Percentiles rank a stretch among this genome's conserved stretches.
Evolutionary conservation across 2,797 vertebrate genomes (phyloP).

Genomic region (Limnodromus scolopaceus): DNA sequence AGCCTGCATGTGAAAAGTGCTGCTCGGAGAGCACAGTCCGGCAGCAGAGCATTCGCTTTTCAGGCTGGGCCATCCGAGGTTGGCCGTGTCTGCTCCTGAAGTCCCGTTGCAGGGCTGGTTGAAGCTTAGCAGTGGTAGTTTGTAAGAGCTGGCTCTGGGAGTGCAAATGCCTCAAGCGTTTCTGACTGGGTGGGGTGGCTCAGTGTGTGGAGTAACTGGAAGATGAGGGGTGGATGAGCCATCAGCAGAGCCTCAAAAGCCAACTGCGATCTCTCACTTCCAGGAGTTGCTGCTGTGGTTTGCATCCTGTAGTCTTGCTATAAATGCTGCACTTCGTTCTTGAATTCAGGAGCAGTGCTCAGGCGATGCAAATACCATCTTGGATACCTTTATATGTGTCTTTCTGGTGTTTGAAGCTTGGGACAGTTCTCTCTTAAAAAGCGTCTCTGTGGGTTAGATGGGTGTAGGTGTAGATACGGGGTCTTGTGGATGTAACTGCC

Average conservation of each 20-base stretch:
- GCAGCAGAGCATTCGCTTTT: fast-evolving
- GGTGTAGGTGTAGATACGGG: no score
- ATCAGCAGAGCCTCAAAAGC: background rate
- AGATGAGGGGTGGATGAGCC: background rate
- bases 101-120: fast-evolving
- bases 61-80: fast-evolving
- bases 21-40: fast-evolving
- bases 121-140: background rate
- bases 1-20: background rate
- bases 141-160: background rate
- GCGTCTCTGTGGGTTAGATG: background rate
- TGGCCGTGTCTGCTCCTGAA: background rate
- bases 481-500: fast-evolving
- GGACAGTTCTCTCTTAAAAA: background rate
- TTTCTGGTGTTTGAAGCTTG: fast-evolving
- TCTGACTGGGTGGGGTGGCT: background rate
- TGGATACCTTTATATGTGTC: background rate
- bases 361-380: background rate
- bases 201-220: fast-evolving
- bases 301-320: background rate
- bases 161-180: background rate
- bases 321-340: background rate
- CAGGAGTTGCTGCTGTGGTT: background rate
- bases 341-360: background rate
- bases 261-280: background rate